Evolutionary conservation across 1,140 invertebrate species (phyloP), one percentile per base, ranked within the genome.

Genomic region (Aphelenchoides fujianensis): DNA sequence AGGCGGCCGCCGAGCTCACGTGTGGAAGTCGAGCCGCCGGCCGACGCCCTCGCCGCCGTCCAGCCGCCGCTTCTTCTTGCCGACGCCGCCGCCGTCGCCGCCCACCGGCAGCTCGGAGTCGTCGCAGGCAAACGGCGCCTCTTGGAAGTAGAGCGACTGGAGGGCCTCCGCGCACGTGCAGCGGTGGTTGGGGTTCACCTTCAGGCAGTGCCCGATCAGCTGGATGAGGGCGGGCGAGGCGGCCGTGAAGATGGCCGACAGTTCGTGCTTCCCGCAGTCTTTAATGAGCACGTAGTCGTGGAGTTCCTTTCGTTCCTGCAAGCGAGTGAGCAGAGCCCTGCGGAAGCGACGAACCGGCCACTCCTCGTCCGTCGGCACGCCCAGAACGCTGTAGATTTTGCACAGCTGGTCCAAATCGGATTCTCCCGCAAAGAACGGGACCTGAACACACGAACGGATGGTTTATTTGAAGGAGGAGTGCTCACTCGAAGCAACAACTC

Each of bases 201-300:
- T 87, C 0, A 98, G 87, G 63, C 97, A 86, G 52, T 88, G 89
- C 55, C 89, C 89, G 62, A 98, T 86, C 36, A 99, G 85, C 74
- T 91, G 89, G 3, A 99, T 84, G n/a, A 97, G 86, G 87, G 98
- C 95, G 86, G 96, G 91, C 9, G 89, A 88, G 16, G 94, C 95
- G 3, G 96, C 96, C 37, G 92, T 95, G 82, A 99, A 98, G 78
- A 98, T 95, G 77, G 94, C 90, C 68, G 59, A 52, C 1, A 83
- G 90, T 93, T 0, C 90, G 89, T 3, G 91, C 89, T 19, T 63
- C 5, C 72, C 77, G 78, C 92, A 92, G 1, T 89, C 87, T 83
- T 95, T 96, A 84, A 97, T 97, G 79, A 92, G 89, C 41, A 98
- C 91, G 85, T 91, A 99, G 86, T 97, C 94, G 36, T 92, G 91